Evolutionary conservation across 2,113 vertebrate genomes (phyloP).

Genomic region (Nothoprocta perdicaria): DNA sequence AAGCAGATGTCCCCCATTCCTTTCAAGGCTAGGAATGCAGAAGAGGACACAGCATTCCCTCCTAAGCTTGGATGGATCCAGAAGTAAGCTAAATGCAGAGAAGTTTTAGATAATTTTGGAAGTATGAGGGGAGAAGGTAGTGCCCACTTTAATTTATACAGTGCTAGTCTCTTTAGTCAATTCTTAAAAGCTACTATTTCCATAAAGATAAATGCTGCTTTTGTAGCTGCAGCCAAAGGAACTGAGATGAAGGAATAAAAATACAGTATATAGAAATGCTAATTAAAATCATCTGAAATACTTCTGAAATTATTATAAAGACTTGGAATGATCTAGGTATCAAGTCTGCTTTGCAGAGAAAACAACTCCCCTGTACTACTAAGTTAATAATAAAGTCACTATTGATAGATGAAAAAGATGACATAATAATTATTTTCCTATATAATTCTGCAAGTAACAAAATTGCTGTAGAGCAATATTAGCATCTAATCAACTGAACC

Average conservation of each 20-base stretch:
- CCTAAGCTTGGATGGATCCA: too few species aligned
- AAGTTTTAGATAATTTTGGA: not conserved
- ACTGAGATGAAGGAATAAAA: not conserved
- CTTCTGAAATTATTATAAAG: not conserved
- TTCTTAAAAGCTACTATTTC: not conserved
- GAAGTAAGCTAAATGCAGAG: not conserved
- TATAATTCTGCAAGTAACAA: not conserved
- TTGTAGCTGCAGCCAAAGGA: not conserved
- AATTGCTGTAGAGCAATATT: not conserved
- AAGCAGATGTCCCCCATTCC: not conserved
- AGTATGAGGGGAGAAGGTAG: not conserved
- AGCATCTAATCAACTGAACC: not conserved
- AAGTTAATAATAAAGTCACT: not conserved
- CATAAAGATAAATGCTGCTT: not conserved
- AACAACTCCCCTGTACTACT: not conserved
- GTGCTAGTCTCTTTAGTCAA: not conserved
- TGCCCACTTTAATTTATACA: not conserved
- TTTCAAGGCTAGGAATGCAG: not conserved
- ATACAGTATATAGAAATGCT: not conserved
- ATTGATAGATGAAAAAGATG: not conserved
- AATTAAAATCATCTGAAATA: not conserved
- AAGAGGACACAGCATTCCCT: not conserved
- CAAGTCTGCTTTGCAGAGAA: not conserved
- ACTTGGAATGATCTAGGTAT: not conserved
- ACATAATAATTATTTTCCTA: not conserved